Evolutionary conservation across 2,888 invertebrate genomes (phyloP), one percentile per base, ranked within the genome.

Genomic region (Anagyrus pseudococci): DNA sequence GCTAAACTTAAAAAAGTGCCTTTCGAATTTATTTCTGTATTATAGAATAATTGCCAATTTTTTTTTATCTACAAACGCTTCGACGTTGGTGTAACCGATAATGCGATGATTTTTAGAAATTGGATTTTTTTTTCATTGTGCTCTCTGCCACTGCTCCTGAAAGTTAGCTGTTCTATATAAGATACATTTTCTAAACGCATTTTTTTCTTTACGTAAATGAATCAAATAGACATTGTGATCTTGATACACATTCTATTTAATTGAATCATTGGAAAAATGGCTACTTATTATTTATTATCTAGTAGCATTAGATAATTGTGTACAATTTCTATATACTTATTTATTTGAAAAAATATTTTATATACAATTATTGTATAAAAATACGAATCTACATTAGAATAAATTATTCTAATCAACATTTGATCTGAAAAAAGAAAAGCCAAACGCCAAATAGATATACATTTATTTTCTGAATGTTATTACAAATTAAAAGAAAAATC

Each of bases 1-100:
- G 13, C 43, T 40, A 58, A 25, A 25, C 3, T 20, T 25, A 20
- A 54, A 6, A 61, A 62, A 67, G 67, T 67, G 67, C 67, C 67
- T 67, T 67, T 59, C 47, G 58, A 19, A 44, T 17, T 44, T 20
- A 20, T 44, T 20, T n/a, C n/a, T n/a, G n/a, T n/a, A n/a, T n/a
- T n/a, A n/a, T n/a, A 44, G 19, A 44, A 19, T 20, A 20, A 22
- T n/a, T 20, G 44, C 29, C 29, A 29, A 29, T 29, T 29, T 10
- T 29, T 29, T 29, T 41, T 2, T 22, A 17, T 48, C 41, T 10
- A 33, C 22, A 19, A 22, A 23, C 29, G 19, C 20, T 13, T 23
- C 7, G 49, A 49, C 10, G 10, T 29, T 29, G 29, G 4, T 17
- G 10, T 29, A 29, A 7, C 10, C 29, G 29, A 29, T 29, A 29